A percentile compares a stretch with the other conserved stretches of the same genome.
phyloP scores from a whole-genome alignment of 2,797 vertebrate genomes.

The Oreochromis grahami region DNA sequence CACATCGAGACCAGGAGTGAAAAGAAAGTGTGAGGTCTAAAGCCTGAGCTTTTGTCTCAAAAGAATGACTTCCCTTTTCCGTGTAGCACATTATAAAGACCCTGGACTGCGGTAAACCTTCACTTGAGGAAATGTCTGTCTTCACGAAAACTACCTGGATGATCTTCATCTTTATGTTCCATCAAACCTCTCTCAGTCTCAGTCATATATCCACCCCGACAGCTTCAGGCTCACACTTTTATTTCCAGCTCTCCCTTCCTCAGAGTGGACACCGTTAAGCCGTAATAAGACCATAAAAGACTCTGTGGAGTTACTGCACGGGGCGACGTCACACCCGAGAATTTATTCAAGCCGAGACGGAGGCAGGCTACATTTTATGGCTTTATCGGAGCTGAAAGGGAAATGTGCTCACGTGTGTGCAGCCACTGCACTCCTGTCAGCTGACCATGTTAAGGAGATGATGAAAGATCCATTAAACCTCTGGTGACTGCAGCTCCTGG shows the following conservation, averaged over 20 bases:
- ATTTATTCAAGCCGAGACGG: constrained; percentile 54
- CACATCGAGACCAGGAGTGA: accelerated
- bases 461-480: constrained; percentile 61
- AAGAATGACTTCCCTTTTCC: not conserved
- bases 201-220: constrained; percentile 1
- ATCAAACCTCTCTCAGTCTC: not conserved
- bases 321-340: not conserved
- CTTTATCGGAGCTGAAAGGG: constrained; percentile 54
- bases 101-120: not conserved
- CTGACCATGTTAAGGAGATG: constrained; percentile 60
- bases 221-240: constrained; percentile 20
- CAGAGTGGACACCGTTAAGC: constrained; percentile 52
- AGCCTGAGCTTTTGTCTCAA: too few species aligned
- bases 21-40: not conserved
- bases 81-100: not conserved
- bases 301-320: constrained; percentile 31
- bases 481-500: constrained; percentile 11
- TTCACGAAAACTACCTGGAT: not conserved
- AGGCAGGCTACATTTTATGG: constrained; percentile 48
- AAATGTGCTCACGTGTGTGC: constrained; percentile 29
- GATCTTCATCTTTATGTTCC: constrained; percentile 39
- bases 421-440: constrained; percentile 66
- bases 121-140: not conserved
- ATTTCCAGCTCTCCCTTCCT: constrained; percentile 13
- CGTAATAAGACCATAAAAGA: constrained; percentile 63